Evolutionary conservation across 2,113 vertebrate species (phyloP).

Genomic region (Merops nubicus): DNA sequence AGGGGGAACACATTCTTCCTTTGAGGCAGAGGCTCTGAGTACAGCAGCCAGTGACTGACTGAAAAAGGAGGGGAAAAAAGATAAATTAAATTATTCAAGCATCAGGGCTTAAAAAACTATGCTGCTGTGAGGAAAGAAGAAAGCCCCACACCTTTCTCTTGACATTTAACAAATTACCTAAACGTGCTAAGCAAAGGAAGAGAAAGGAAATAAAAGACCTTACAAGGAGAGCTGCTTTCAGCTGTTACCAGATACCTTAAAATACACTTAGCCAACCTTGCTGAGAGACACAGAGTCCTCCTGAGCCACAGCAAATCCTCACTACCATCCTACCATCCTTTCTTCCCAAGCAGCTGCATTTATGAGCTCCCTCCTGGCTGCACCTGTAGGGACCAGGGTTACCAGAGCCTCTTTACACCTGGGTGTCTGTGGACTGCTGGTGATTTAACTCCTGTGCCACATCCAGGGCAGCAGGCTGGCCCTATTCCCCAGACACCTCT

Average conservation of each 20-base stretch:
- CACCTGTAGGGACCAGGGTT: neutral
- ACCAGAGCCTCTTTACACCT: neutral
- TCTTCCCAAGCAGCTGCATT: neutral
- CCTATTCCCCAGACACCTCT: neutral
- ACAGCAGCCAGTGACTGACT: neutral
- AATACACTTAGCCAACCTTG: neutral
- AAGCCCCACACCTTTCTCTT: neutral
- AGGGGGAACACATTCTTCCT: neutral
- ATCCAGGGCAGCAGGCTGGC: neutral
- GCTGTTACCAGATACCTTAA: neutral
- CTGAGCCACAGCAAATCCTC: neutral
- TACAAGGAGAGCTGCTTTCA: neutral
- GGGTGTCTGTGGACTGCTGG: neutral
- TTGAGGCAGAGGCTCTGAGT: neutral
- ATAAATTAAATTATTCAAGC: neutral
- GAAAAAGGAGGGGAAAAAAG: neutral
- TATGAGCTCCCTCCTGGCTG: neutral
- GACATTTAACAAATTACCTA: slow-evolving; percentile 26
- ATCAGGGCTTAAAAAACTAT: neutral
- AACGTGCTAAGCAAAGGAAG: neutral
- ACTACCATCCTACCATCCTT: no score
- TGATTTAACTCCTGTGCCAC: neutral
- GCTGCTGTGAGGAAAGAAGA: neutral
- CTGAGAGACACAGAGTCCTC: neutral
- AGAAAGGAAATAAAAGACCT: neutral